Evolutionary conservation across 23 tunicate species (phyloP).

Genomic region (Aplidium turbinatum): DNA sequence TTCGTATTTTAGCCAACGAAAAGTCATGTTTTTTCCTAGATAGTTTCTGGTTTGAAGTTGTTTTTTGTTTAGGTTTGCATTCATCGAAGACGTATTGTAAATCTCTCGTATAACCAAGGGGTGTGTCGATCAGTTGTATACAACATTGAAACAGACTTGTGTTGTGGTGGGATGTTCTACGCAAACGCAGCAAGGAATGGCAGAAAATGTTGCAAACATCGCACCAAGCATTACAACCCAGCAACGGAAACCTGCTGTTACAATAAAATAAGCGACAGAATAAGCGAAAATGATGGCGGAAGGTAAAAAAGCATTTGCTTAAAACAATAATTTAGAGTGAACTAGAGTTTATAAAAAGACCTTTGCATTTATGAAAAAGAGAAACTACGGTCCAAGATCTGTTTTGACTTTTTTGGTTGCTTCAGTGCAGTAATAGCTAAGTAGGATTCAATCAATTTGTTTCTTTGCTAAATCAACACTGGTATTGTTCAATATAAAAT

Average conservation of each 20-base stretch:
- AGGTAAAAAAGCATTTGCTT: background rate
- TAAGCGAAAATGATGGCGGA: background rate
- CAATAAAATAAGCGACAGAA: background rate
- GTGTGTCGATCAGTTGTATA: background rate
- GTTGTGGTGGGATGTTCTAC: background rate
- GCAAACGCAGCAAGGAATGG: constrained; percentile 3
- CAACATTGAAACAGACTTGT: constrained; percentile 9
- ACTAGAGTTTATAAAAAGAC: no score
- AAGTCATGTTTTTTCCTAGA: no score
- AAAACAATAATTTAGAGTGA: no score
- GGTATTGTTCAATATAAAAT: no score
- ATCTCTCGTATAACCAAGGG: constrained; percentile 1
- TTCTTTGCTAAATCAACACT: no score
- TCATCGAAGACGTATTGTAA: background rate
- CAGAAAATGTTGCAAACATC: constrained; percentile 1
- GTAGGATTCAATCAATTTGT: no score
- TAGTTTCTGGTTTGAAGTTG: no score
- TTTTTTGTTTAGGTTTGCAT: constrained; percentile 14
- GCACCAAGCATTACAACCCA: constrained; percentile 11
- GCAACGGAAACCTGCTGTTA: constrained; percentile 1
- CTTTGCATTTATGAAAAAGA: no score
- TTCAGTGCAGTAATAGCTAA: no score
- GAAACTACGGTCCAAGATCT: no score
- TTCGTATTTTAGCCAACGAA: no score
- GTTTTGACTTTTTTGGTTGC: no score